These are phyloP conservation scores for Pleuronectes platessa DNA, from an alignment of 2,113 vertebrate species.

Conservation along the genomic window DNA sequence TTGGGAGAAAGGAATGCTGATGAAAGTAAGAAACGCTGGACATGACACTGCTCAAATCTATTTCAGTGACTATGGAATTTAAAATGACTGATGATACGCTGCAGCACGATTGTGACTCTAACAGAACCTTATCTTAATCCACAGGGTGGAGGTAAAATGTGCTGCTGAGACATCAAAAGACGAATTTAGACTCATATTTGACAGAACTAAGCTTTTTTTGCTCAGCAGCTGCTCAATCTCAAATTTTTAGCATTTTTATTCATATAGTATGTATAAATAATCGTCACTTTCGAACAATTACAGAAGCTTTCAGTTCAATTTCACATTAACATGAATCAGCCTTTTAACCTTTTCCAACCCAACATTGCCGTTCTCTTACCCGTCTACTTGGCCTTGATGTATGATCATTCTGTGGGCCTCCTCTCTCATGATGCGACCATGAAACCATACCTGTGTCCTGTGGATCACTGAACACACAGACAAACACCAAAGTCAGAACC, in stretches of 20 bases:
- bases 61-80: not conserved
- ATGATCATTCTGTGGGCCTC: constrained; percentile 96
- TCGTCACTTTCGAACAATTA: not conserved
- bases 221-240: constrained; percentile 4
- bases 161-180: not conserved
- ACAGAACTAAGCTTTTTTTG: constrained; percentile 4
- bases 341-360: not conserved
- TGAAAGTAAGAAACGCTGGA: not conserved
- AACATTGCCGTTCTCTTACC: constrained; percentile 80
- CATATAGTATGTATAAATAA: not conserved
- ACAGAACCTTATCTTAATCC: constrained; percentile 29
- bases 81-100: not conserved
- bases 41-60: not conserved
- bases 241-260: not conserved
- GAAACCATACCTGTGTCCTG: constrained; percentile 97
- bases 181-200: constrained; percentile 6
- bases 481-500: not conserved
- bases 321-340: not conserved
- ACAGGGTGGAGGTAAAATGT: constrained; percentile 3
- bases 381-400: constrained; percentile 97
- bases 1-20: not conserved
- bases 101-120: not conserved
- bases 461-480: constrained; percentile 88
- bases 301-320: not conserved
- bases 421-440: constrained; percentile 94